A percentile compares a stretch with the other conserved stretches of the same genome.
Conservation (phyloP, 2,888 invertebrate species). For the Dryocosmus kuriphilus region DNA sequence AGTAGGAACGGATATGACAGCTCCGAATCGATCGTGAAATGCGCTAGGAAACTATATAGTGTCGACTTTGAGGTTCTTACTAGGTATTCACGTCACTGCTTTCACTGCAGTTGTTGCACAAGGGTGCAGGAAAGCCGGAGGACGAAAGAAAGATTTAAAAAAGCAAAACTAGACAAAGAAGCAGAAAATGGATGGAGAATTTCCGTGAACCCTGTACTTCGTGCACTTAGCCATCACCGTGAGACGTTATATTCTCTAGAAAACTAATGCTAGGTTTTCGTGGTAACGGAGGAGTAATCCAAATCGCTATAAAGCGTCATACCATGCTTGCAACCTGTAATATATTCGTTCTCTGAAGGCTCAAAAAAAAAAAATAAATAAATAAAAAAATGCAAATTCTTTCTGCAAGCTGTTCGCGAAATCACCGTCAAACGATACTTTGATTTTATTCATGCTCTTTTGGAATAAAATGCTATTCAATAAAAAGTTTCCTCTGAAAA, state of each 20-base stretch:
- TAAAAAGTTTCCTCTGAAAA: background rate
- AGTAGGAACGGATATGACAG: background rate
- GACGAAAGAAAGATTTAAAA: background rate
- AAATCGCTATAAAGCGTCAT: slow-evolving; percentile 27
- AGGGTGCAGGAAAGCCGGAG: background rate
- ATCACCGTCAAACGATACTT: background rate
- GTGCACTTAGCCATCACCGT: slow-evolving; percentile 7
- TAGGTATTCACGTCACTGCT: background rate
- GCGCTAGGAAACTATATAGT: background rate
- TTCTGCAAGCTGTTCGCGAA: background rate
- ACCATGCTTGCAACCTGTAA: slow-evolving; percentile 14
- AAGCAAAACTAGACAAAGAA: background rate
- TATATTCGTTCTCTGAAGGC: slow-evolving; percentile 29
- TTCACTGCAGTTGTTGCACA: background rate
- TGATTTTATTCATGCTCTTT: background rate
- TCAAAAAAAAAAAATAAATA: too few species aligned
- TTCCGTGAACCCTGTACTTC: background rate
- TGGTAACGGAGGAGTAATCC: slow-evolving; percentile 11
- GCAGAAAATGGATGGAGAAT: background rate
- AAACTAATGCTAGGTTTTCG: slow-evolving; percentile 32
- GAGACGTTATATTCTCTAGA: slow-evolving; percentile 25
- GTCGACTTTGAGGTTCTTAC: background rate
- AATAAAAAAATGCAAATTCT: slow-evolving; percentile 20
- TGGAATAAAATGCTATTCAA: background rate
- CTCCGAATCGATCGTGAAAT: background rate